phyloP scores from a whole-genome alignment of 2,113 vertebrate genomes.

The Petrocephalus microphthalmus region DNA sequence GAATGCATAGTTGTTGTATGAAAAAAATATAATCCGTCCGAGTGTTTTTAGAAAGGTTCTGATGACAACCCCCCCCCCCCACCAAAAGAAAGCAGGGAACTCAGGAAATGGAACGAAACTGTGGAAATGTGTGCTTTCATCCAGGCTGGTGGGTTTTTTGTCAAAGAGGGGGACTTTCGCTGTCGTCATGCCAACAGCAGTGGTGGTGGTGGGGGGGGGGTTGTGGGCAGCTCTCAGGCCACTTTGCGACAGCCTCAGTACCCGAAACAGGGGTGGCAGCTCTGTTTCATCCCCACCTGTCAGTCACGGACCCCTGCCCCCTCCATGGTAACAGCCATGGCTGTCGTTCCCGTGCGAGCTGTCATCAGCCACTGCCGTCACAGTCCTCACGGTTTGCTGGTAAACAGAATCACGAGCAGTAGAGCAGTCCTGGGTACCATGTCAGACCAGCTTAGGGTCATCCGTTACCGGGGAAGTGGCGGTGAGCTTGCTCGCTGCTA shows the following conservation, averaged over 20 bases:
- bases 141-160: neutral
- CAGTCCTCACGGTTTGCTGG: neutral
- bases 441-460: neutral
- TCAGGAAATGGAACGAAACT: neutral
- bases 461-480: neutral
- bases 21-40: neutral
- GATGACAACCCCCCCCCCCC: neutral
- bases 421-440: neutral
- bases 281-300: neutral
- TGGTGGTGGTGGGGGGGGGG: neutral
- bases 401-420: neutral
- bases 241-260: neutral
- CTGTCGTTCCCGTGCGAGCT: neutral
- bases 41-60: neutral
- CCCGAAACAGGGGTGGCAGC: neutral
- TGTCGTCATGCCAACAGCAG: neutral
- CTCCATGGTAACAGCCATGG: slow-evolving; percentile 19
- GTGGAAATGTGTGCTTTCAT: slow-evolving; percentile 2
- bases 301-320: neutral
- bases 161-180: neutral
- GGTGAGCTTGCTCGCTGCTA: neutral
- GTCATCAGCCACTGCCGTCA: neutral
- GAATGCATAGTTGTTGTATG: neutral
- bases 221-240: neutral
- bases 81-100: neutral